phyloP scores from a whole-genome alignment of 2,888 invertebrate genomes.

The Macrophya alboannulata region DNA sequence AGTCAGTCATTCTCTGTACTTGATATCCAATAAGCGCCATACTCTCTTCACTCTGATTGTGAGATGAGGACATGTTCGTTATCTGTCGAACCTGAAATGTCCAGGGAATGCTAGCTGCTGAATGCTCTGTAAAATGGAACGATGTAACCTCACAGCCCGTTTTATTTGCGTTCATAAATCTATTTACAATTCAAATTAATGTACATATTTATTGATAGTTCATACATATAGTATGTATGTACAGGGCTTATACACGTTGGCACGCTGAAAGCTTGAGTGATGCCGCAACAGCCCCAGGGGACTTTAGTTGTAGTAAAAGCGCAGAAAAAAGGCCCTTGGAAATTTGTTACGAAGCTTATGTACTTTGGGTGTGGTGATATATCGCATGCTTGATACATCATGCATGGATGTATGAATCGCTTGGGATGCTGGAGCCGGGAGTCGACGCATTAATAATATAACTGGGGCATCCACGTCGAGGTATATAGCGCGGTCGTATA shows the following conservation, averaged over 20 bases:
- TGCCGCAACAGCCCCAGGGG: background rate
- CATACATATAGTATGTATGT: background rate
- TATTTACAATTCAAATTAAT: slow-evolving; percentile 3
- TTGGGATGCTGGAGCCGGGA: slow-evolving; percentile 1
- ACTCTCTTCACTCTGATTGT: too few species aligned
- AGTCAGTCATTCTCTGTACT: background rate
- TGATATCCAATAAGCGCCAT: background rate
- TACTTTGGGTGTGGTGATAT: background rate
- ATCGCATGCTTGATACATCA: background rate
- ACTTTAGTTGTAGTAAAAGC: background rate
- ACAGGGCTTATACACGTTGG: background rate
- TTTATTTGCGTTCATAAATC: background rate
- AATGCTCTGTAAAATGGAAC: background rate
- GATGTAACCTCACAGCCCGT: background rate
- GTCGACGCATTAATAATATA: slow-evolving; percentile 47
- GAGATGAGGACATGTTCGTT: background rate
- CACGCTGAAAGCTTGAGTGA: background rate
- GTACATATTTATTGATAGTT: background rate
- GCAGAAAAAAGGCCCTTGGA: background rate
- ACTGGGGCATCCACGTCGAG: slow-evolving; percentile 37
- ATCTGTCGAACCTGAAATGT: background rate
- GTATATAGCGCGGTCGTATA: background rate
- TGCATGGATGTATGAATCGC: slow-evolving; percentile 16
- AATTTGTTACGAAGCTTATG: background rate
- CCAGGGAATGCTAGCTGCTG: background rate